These are phyloP conservation scores for Trypoxylus dichotomus DNA, from an alignment of 1,140 invertebrate genomes.

Conservation along the genomic window DNA sequence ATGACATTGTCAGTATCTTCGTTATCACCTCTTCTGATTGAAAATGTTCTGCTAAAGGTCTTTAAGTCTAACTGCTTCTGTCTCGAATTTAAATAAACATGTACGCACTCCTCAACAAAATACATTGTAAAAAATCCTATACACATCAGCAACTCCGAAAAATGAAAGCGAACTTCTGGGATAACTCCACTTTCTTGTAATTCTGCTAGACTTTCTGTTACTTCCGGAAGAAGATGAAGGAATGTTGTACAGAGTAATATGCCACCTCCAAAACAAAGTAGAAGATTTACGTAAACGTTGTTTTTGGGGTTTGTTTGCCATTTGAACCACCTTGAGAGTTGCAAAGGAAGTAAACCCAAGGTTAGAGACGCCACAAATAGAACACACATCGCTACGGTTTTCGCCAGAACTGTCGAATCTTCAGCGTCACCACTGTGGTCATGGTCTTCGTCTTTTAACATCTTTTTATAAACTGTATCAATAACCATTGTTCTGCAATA, in stretches of 20 bases:
- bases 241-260: constrained; percentile 89
- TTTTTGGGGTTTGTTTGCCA: constrained; percentile 57
- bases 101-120: constrained; percentile 80
- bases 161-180: constrained; percentile 63
- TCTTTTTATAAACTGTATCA: background rate
- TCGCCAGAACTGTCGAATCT: constrained; percentile 55
- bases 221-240: constrained; percentile 87
- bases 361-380: constrained; percentile 69
- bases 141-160: constrained; percentile 73
- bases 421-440: background rate
- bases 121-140: constrained; percentile 84
- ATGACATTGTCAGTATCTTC: constrained; percentile 47
- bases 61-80: constrained; percentile 47
- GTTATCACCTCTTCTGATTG: constrained; percentile 44
- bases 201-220: constrained; percentile 67
- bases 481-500: background rate
- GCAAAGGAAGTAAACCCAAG: constrained; percentile 69
- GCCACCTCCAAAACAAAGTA: constrained; percentile 87
- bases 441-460: constrained; percentile 1
- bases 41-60: constrained; percentile 41
- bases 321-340: constrained; percentile 65
- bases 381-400: constrained; percentile 71
- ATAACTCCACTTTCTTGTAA: constrained; percentile 56
- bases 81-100: constrained; percentile 63
- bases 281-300: constrained; percentile 57